These are phyloP conservation scores for Bombyx mori DNA, from an alignment of 1,140 invertebrate species.

Conservation along the genomic window ASM3026992v2 NC_085116.1:2916501-2917000, in stretches of 20 bases:
- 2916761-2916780: too few species aligned
- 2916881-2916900: conserved; percentile 3
- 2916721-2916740: too few species aligned
- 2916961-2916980: conserved; percentile 6
- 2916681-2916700: conserved; percentile 26
- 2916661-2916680: conserved; percentile 23
- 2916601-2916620: conserved; percentile 49
- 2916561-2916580: conserved; percentile 43
- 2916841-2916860: conserved; percentile 22
- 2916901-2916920: neutral
- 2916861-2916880: conserved; percentile 3
- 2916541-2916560: conserved; percentile 33
- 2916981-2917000: conserved; percentile 11
- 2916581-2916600: conserved; percentile 61
- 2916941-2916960: neutral
- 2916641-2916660: conserved; percentile 20
- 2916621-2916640: conserved; percentile 40
- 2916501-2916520: conserved; percentile 62
- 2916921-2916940: too few species aligned
- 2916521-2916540: conserved; percentile 29
- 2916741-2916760: too few species aligned
- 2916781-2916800: neutral
- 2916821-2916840: conserved; percentile 28
- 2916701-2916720: neutral
- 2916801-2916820: conserved; percentile 6